Base-by-base conservation (phyloP, 2,888 invertebrate genomes). In the Pseudococcus viburni region DNA sequence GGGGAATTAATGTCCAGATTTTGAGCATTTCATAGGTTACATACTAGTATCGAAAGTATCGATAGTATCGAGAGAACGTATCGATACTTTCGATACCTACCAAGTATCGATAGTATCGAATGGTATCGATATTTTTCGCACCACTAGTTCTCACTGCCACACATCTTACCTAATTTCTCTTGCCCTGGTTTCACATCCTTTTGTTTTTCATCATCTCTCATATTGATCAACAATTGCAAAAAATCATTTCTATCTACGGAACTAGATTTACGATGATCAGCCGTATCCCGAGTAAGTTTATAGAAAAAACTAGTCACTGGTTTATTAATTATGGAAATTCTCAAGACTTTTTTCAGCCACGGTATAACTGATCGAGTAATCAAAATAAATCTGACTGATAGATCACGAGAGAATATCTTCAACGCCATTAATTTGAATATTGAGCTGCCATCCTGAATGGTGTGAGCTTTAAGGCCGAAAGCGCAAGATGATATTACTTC, bases 401-500 rank as follows among this genome's bases (percentile, higher is more conserved):
- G 91, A 83, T 91, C 89, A 33, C 91, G 91, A 6, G 90, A 91
- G 17, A 92, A 91, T 2, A 92, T 90, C 42, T 90, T 91, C 59
- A 90, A 90, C 0, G 92, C 92, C 89, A 92, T 91, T 55, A 90
- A 90, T 84, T 91, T 91, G 90, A 93, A 92, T 26, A 91, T 91
- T 12, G 92, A 92, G 33, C 92, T 90, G 46, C 91, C 90, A 89
- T 92, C 90, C 15, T 90, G 91, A 42, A 92, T 90, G 0, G 92
- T 91, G 89, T 92, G 92, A 89, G 92, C 91, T 89, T 92, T 92
- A 90, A 93, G 91, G 59, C 93, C 93, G 90, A 93, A 93, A 39
- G 92, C 93, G 89, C 92, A 92, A 64, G 91, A 91, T 19, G 92
- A 92, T 68, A 93, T 93, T 3, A 93, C 92, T 90, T 93, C 93